Base-by-base conservation (phyloP, 2,888 invertebrate species). In the Thecophora atra region DNA sequence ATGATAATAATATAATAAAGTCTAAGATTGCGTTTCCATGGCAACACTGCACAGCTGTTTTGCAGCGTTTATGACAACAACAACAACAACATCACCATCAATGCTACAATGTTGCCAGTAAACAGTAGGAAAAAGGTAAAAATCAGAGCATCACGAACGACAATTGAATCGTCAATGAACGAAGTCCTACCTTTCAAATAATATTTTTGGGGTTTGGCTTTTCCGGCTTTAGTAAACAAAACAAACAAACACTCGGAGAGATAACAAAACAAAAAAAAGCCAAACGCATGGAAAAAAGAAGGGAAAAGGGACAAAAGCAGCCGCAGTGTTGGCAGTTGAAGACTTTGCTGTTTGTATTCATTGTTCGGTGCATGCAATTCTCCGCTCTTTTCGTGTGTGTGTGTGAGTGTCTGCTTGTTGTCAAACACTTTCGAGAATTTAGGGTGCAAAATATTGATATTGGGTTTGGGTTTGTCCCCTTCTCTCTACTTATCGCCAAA, bases 191-290 rank as follows among this genome's bases (percentile, higher is more conserved):
- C 37, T 56, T 26, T 62, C 26, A 60, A 37, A 51, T 51, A 17
- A 47, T 65, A 30, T 51, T 69, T 70, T 52, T 63, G 62, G 62
- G 70, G 63, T 70, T 70, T 63, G 70, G 63, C 63, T 70, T 70
- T 70, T 63, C 70, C 63, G 70, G 63, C 63, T 70, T 70, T 62
- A 58, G 52, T 28, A n/a, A 47, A 26, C 62, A 37, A 56, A 30
- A 70, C 70, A 70, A 70, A 63, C 21, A 63, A 51, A 30, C 30
- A 51, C 28, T 54, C 30, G 54, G 24, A 69, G 30, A 60, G 21
- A 21, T n/a, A 69, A 58, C 60, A 47, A 0, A 42, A 5, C 11
- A 54, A 52, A 19, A 24, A 37, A 42, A 42, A 21, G 1, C 5
- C 37, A 13, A 19, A 28, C 51, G n/a, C n/a, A n/a, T n/a, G n/a